Conservation (phyloP, 92 coral and sea anemone species). For the Pocillopora meandrina region DNA sequence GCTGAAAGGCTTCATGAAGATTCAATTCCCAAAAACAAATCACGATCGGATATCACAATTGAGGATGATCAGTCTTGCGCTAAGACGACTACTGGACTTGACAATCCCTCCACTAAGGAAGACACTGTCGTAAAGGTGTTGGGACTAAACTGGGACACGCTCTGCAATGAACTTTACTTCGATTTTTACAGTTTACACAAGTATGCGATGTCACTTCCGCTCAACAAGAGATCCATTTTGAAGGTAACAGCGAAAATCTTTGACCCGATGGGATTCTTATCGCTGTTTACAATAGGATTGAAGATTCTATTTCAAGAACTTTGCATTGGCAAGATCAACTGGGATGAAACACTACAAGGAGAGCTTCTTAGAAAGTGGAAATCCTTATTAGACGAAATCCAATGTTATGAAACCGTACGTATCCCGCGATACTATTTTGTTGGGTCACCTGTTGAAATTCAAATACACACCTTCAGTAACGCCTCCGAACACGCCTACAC, state of each 20-base stretch:
- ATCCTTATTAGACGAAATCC: conserved; percentile 39
- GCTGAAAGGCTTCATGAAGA: conserved; percentile 15
- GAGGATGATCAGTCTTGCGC: conserved; percentile 49
- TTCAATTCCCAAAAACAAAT: conserved; percentile 4
- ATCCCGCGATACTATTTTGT: conserved; percentile 60
- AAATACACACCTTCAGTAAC: conserved; percentile 35
- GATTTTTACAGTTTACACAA: conserved; percentile 35
- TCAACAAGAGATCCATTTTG: conserved; percentile 70
- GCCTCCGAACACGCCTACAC: conserved; percentile 30
- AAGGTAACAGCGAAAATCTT: conserved; percentile 71
- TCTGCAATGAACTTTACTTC: conserved; percentile 45
- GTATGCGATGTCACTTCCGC: conserved; percentile 57
- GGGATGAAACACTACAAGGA: conserved; percentile 70
- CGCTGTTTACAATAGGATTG: conserved; percentile 58
- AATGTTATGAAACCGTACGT: conserved; percentile 31
- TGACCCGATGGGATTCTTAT: conserved; percentile 68
- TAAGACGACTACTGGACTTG: conserved; percentile 45
- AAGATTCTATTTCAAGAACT: conserved; percentile 73
- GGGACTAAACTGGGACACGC: conserved; percentile 28
- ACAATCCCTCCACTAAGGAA: conserved; percentile 3
- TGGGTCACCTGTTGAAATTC: conserved; percentile 17
- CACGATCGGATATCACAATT: conserved; percentile 9
- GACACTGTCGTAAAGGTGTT: conserved; percentile 6
- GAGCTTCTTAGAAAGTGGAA: conserved; percentile 48
- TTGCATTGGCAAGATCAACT: conserved; percentile 54